A percentile compares a stretch with the other conserved stretches of the same genome.
phyloP scores from a whole-genome alignment of 2,888 invertebrate species.

The Aspidiotus rigidus region DNA sequence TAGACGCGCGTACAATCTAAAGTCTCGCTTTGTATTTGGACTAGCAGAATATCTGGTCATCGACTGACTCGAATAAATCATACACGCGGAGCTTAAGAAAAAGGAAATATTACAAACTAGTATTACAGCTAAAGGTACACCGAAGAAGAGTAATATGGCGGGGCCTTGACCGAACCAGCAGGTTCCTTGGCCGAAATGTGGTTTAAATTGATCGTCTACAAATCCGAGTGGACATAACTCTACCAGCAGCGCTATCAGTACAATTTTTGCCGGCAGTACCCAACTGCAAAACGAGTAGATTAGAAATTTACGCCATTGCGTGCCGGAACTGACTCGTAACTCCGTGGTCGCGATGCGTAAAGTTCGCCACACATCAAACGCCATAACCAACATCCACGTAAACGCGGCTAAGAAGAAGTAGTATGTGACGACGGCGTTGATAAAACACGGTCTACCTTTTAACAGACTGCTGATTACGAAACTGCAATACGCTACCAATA shows the following conservation, averaged over 20 bases:
- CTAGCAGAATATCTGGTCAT: constrained; percentile 40
- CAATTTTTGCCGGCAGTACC: constrained; percentile 43
- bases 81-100: constrained; percentile 44
- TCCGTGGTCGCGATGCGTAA: constrained; percentile 45
- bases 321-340: constrained; percentile 44
- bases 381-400: constrained; percentile 50
- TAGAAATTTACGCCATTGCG: constrained; percentile 43
- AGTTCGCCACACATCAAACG: constrained; percentile 48
- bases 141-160: constrained; percentile 48
- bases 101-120: constrained; percentile 44
- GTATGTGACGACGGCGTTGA: constrained; percentile 45
- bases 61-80: constrained; percentile 44
- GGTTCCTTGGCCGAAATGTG: constrained; percentile 44
- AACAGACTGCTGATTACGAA: constrained; percentile 45
- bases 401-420: constrained; percentile 49
- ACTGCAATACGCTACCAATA: constrained; percentile 46
- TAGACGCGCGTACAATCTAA: constrained; percentile 45
- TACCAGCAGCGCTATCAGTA: constrained; percentile 42
- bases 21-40: constrained; percentile 41
- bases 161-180: constrained; percentile 49
- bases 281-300: constrained; percentile 45
- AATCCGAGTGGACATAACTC: constrained; percentile 40
- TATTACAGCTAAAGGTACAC: constrained; percentile 45
- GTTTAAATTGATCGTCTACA: constrained; percentile 41
- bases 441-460: constrained; percentile 42